Conservation (phyloP, 2,113 vertebrate genomes). For the Apodemus speciosus region DNA sequence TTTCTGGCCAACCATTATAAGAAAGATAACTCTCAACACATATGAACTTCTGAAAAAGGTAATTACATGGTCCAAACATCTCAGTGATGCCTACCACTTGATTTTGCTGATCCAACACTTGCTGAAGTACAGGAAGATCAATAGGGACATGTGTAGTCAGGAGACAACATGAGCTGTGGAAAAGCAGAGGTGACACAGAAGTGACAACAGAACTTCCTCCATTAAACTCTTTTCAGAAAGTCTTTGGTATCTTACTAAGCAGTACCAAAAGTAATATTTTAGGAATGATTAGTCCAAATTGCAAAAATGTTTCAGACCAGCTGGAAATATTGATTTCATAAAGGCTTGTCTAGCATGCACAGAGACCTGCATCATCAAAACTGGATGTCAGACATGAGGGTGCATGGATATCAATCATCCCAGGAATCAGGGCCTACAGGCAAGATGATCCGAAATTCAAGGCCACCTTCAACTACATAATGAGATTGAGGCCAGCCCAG, state of each 20-base stretch:
- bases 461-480: background rate
- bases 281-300: conserved; percentile 13
- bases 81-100: background rate
- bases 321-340: background rate
- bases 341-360: background rate
- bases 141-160: background rate
- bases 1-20: background rate
- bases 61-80: background rate
- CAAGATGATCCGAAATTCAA: background rate
- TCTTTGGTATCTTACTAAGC: background rate
- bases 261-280: background rate
- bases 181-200: background rate
- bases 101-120: background rate
- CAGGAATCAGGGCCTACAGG: background rate
- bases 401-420: background rate
- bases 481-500: background rate
- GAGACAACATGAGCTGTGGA: background rate
- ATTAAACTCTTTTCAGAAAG: background rate
- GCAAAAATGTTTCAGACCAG: background rate
- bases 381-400: background rate
- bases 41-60: background rate
- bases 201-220: background rate
- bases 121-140: background rate
- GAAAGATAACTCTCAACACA: background rate
- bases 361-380: no score